Evolutionary conservation across 1,140 invertebrate species (phyloP).

Genomic region (Drosophila malerkotliana): DNA sequence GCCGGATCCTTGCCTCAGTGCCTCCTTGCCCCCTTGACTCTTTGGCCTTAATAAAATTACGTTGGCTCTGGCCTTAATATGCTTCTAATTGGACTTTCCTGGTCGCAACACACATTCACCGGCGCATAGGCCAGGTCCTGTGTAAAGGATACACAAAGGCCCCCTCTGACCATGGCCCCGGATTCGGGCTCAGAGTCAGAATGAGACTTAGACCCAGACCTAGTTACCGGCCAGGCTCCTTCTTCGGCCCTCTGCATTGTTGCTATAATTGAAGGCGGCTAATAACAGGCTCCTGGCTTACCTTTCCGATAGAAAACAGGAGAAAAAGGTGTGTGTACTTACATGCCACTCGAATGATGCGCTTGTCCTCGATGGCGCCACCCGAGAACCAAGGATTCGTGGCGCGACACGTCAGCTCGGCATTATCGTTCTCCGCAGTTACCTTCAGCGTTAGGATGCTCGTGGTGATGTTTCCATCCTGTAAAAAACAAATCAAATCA

Average conservation of each 20-base stretch:
- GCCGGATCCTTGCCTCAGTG: background rate
- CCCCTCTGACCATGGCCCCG: slow-evolving; percentile 26
- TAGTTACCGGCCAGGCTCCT: background rate
- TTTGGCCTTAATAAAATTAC: slow-evolving; percentile 70
- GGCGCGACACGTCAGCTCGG: slow-evolving; percentile 92
- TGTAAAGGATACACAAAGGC: slow-evolving; percentile 51
- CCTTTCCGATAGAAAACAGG: slow-evolving; percentile 15
- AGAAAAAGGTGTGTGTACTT: slow-evolving; percentile 85
- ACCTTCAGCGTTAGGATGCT: slow-evolving; percentile 90
- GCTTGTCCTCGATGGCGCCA: slow-evolving; percentile 90
- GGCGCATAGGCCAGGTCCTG: slow-evolving; percentile 5
- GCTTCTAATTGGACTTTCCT: slow-evolving; percentile 74
- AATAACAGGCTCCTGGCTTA: slow-evolving; percentile 40
- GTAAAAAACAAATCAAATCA: slow-evolving; percentile 12
- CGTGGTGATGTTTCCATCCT: slow-evolving; percentile 88
- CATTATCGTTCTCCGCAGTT: slow-evolving; percentile 91
- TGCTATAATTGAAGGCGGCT: slow-evolving; percentile 34
- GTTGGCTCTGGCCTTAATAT: slow-evolving; percentile 65
- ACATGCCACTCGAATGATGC: slow-evolving; percentile 92
- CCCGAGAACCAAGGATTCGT: slow-evolving; percentile 94
- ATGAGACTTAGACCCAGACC: background rate
- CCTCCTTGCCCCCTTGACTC: slow-evolving; percentile 10
- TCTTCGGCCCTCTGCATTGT: slow-evolving; percentile 8
- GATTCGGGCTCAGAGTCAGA: background rate
- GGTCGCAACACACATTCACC: slow-evolving; percentile 22